Percentiles rank a stretch among this genome's conserved stretches.
Evolutionary conservation across 2,113 vertebrate species (phyloP).

Genomic region (Pogona vitticeps): DNA sequence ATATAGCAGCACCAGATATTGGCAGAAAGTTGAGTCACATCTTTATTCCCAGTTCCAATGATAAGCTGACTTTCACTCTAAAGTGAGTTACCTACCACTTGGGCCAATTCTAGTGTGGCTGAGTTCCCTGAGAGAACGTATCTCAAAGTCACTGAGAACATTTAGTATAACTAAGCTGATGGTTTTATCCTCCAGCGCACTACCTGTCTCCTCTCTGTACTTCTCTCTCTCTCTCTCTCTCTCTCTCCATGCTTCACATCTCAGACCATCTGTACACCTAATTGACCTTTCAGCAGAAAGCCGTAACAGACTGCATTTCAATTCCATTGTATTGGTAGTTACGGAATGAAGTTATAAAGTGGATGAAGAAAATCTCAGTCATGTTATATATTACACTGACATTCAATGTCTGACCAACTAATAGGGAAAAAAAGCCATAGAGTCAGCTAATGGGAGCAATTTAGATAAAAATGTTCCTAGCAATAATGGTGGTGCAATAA

Average conservation of each 20-base stretch:
- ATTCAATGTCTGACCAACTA: constrained; percentile 45
- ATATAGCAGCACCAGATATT: not conserved
- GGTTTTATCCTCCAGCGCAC: constrained; percentile 56
- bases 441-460: not conserved
- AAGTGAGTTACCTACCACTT: not conserved
- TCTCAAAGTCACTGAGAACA: not conserved
- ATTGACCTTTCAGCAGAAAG: constrained; percentile 50
- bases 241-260: constrained; percentile 57
- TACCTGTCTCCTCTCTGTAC: not conserved
- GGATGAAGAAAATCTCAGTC: constrained; percentile 45
- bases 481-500: not conserved
- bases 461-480: not conserved
- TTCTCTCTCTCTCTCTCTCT: not conserved
- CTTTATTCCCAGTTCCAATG: not conserved
- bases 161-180: constrained; percentile 13
- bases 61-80: not conserved
- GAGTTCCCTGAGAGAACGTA: not conserved
- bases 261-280: constrained; percentile 66
- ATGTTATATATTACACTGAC: not conserved
- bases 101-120: not conserved
- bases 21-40: not conserved
- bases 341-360: constrained; percentile 37
- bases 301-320: constrained; percentile 47
- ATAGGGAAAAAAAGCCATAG: constrained; percentile 3
- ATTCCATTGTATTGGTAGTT: not conserved